Percentiles rank a stretch among this genome's conserved stretches.
Evolutionary conservation across 2,888 invertebrate genomes (phyloP).

Genomic region (Leptura quadrifasciata): DNA sequence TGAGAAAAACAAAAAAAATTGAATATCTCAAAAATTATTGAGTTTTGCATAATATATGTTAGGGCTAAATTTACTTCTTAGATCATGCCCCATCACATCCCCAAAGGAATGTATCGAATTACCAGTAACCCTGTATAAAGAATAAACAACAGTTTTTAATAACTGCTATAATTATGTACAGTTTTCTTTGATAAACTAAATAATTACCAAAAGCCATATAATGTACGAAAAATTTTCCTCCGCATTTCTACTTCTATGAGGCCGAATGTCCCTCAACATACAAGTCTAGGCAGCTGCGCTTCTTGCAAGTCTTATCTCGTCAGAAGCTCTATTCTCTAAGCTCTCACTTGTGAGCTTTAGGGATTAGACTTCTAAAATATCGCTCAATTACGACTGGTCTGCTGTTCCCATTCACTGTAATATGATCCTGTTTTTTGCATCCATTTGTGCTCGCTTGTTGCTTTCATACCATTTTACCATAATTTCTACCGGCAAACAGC

Average conservation of each 20-base stretch:
- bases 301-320: constrained; percentile 37
- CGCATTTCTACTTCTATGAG: constrained; percentile 23
- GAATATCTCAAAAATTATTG: no score
- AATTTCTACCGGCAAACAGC: not conserved
- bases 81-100: no score
- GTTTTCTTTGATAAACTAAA: no score
- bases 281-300: constrained; percentile 25
- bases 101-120: no score
- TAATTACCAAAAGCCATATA: no score
- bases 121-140: no score
- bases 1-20: no score
- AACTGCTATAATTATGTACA: no score
- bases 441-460: constrained; percentile 29
- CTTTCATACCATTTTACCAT: not conserved
- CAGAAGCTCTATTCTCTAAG: constrained; percentile 37
- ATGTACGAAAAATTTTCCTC: not conserved
- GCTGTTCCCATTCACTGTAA: constrained; percentile 21
- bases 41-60: no score
- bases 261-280: constrained; percentile 14
- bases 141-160: no score
- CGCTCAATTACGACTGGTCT: constrained; percentile 33
- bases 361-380: constrained; percentile 36
- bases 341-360: constrained; percentile 37
- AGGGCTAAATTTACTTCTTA: no score
- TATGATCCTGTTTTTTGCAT: constrained; percentile 26